A percentile compares a stretch with the other conserved stretches of the same genome.
These are phyloP conservation scores for Erythrocercus mccallii DNA, from an alignment of 2,113 vertebrate species.

Conservation along the genomic window DNA sequence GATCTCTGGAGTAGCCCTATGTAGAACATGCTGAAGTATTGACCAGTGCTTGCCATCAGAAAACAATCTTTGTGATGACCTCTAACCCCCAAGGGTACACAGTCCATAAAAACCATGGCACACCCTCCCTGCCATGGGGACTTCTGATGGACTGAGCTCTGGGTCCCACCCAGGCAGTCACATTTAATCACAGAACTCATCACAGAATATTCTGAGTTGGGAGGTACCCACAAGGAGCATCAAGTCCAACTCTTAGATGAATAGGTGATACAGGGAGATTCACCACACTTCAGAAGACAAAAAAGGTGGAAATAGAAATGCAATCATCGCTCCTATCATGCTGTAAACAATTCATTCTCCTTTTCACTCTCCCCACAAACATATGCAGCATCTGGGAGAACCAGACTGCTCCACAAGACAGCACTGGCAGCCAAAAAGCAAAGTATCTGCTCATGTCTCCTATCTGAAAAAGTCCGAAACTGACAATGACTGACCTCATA, in stretches of 20 bases:
- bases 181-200: not conserved
- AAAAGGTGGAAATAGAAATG: not conserved
- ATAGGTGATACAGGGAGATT: not conserved
- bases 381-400: not conserved
- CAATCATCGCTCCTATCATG: not conserved
- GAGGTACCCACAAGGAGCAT: not conserved
- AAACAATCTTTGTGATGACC: not conserved
- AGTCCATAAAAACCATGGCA: not conserved
- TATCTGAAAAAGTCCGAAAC: not conserved
- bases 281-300: not conserved
- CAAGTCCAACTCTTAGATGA: not conserved
- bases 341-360: not conserved
- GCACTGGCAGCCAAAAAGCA: not conserved
- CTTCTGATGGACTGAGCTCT: not conserved
- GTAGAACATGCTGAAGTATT: not conserved
- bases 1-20: not conserved
- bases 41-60: not conserved
- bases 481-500: not conserved
- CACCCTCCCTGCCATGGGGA: not conserved
- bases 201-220: not conserved
- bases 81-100: accelerated
- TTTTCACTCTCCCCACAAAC: not conserved
- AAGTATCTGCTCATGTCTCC: not conserved
- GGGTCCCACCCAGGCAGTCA: not conserved
- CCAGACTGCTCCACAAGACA: not conserved